Base-by-base conservation (phyloP, 2,888 invertebrate species). In the Tenthredo mesomela region DNA sequence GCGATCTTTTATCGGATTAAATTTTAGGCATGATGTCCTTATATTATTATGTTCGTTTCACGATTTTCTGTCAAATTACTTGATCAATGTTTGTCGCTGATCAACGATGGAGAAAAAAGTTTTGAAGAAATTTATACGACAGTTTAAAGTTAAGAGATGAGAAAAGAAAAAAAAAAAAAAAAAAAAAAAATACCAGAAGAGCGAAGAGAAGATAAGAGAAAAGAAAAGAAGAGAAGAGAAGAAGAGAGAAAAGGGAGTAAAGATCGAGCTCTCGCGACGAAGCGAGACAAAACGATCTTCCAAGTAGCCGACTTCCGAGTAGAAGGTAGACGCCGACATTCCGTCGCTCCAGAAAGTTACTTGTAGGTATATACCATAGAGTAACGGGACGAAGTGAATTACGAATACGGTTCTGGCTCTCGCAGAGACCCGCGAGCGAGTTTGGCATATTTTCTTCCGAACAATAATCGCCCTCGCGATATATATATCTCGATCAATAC, bases 341-440 rank as follows among this genome's bases (percentile, higher is more conserved):
- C 82, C 82, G 82, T 82, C 82, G 82, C 82, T 82, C 82, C 82
- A 82, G 82, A 82, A 82, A 82, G 67, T 82, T 47, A 70, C 67
- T 82, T 47, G 29, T 77, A 10, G 18, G 18, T 25, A 21, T 54
- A 21, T 75, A 75, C 21, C 40, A 75, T 40, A 75, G 75, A 37
- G 47, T 80, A 80, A 80, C 80, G 80, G 80, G 61, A 80, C 58
- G 61, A 40, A 58, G 58, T 80, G 77, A 77, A 77, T 77, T 77
- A 77, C 77, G 77, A 77, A 77, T 77, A 77, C 77, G 54, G 77
- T 67, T 73, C 67, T 33, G 12, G 6, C 29, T 33, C 67, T 18
- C n/a, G n/a, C 33, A 33, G 12, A 61, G 37, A 37, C 37, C 37
- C 12, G 43, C 73, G 40, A 73, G n/a, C 40, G 73, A 73, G 43